Percentiles rank a stretch among this genome's conserved stretches.
These are phyloP conservation scores for Polyodon spathula DNA, from an alignment of 2,113 vertebrate genomes.

Conservation along the genomic window DNA sequence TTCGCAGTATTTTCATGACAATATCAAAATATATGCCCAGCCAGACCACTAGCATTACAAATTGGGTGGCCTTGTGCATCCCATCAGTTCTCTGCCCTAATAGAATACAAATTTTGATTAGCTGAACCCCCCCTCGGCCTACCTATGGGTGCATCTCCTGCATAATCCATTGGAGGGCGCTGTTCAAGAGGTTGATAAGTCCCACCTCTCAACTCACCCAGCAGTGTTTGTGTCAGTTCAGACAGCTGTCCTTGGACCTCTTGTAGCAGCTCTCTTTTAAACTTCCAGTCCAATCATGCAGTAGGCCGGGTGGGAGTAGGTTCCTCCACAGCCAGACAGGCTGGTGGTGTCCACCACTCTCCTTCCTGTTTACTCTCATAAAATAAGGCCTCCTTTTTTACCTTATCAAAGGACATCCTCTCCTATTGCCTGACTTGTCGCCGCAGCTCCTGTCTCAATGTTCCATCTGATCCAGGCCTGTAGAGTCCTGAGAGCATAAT, in stretches of 20 bases:
- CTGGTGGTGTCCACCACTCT: conserved; percentile 1
- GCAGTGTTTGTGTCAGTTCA: not conserved
- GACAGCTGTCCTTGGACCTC: conserved; percentile 4
- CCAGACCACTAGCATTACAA: not conserved
- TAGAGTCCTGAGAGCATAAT: not conserved
- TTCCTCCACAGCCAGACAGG: not conserved
- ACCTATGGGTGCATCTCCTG: not conserved
- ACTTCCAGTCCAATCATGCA: conserved; percentile 2
- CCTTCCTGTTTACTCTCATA: not conserved
- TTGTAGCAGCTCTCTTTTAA: not conserved
- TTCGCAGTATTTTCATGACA: not conserved
- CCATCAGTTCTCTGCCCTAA: conserved; percentile 2
- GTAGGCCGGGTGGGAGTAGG: not conserved
- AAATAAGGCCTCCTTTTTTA: conserved; percentile 3
- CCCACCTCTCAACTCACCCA: not conserved
- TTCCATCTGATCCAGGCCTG: conserved; percentile 5
- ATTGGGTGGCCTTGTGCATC: not conserved
- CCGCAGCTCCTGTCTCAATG: not conserved
- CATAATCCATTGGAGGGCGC: not conserved
- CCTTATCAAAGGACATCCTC: not conserved
- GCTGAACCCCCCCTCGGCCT: not conserved
- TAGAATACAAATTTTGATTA: not conserved
- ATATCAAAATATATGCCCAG: not conserved
- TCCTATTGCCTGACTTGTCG: not conserved
- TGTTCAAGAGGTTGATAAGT: not conserved